Conservation (phyloP, 2,113 vertebrate genomes). For the Willisornis vidua region DNA sequence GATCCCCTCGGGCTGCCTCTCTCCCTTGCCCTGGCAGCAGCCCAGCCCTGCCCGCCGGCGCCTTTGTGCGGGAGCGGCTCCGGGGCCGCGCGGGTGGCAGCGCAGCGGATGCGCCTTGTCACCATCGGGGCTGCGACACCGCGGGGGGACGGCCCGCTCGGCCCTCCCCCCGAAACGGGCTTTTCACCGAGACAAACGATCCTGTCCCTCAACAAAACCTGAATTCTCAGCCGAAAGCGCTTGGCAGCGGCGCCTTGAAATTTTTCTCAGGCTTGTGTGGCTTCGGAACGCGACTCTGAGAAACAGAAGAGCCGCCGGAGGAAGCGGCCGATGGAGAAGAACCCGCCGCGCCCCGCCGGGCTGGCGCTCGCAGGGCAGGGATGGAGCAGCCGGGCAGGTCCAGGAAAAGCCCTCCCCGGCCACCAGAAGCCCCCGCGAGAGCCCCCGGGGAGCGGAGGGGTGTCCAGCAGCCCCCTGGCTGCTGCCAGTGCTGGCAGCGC, state of each 20-base stretch:
- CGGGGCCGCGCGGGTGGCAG: not conserved
- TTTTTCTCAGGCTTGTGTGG: slow-evolving; percentile 45
- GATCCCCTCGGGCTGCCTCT: not conserved
- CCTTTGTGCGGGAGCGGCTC: slow-evolving; percentile 14
- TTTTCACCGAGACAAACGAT: slow-evolving; percentile 33
- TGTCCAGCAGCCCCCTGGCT: slow-evolving; percentile 28
- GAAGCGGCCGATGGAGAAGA: not conserved
- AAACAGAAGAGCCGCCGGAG: not conserved
- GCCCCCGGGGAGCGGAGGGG: slow-evolving; percentile 30
- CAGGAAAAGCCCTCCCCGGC: not conserved
- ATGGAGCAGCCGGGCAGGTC: not conserved
- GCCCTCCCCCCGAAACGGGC: not conserved
- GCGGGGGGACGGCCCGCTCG: not conserved
- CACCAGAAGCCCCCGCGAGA: not conserved
- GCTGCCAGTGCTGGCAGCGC: slow-evolving; percentile 21
- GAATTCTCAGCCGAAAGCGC: not conserved
- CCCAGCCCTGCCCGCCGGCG: not conserved
- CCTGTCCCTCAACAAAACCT: slow-evolving; percentile 15
- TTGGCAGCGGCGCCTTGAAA: slow-evolving; percentile 16
- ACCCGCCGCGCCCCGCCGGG: not conserved
- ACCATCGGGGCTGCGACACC: not conserved
- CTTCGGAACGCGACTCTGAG: not conserved
- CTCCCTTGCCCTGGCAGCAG: not conserved
- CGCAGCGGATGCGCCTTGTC: slow-evolving; percentile 26
- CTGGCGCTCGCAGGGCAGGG: not conserved